phyloP scores from a whole-genome alignment of 92 coral and sea anemone species.

The Heteractis magnifica region DNA sequence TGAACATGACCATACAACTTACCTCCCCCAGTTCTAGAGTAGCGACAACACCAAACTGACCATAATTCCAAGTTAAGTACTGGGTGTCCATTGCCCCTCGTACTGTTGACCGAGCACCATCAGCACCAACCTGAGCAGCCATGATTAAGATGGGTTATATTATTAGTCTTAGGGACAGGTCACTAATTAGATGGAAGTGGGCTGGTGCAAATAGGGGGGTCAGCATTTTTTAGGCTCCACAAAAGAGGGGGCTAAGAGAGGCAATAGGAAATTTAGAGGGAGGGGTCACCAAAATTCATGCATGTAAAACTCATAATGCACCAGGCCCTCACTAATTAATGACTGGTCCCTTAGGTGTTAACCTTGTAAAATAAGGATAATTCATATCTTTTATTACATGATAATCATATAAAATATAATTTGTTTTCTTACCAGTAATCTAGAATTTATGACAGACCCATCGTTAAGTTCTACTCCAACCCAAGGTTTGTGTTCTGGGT shows the following conservation, averaged over 20 bases:
- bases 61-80: constrained; percentile 82
- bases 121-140: constrained; percentile 81
- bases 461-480: constrained; percentile 68
- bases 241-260: no score
- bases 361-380: background rate
- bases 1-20: background rate
- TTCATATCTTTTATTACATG: background rate
- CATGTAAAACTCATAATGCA: no score
- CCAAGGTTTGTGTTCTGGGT: constrained; percentile 60
- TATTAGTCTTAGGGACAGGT: no score
- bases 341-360: no score
- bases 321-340: no score
- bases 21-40: constrained; percentile 92
- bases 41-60: constrained; percentile 92
- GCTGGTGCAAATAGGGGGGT: no score
- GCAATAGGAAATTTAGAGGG: no score
- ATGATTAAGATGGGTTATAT: no score
- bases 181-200: no score
- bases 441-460: constrained; percentile 72
- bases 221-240: no score
- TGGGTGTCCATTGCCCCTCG: constrained; percentile 67
- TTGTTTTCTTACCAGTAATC: constrained; percentile 68
- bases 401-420: background rate
- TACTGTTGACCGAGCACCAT: constrained; percentile 84
- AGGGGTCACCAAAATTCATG: no score